phyloP scores from a whole-genome alignment of 1,140 invertebrate species.

The Chlorops oryzae region DNA sequence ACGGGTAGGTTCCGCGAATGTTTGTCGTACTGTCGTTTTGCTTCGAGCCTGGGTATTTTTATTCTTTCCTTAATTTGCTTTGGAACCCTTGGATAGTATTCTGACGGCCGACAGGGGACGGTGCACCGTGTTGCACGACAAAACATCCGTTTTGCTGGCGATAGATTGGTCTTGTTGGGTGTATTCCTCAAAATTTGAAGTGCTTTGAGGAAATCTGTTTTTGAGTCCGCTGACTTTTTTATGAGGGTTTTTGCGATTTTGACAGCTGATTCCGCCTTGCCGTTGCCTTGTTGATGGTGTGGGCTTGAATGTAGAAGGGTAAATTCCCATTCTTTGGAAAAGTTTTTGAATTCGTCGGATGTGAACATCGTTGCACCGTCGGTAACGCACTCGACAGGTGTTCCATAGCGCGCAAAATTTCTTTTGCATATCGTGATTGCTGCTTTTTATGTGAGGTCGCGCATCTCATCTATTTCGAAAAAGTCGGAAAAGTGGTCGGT shows the following conservation, averaged over 20 bases:
- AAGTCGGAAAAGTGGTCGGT: too few species aligned
- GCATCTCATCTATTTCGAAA: slow-evolving; percentile 19
- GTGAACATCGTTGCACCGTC: slow-evolving; percentile 21
- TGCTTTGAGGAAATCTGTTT: slow-evolving; percentile 14
- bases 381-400: slow-evolving; percentile 21
- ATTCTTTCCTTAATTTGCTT: too few species aligned
- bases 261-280: slow-evolving; percentile 27
- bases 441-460: slow-evolving; percentile 13
- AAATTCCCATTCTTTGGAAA: slow-evolving; percentile 22
- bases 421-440: slow-evolving; percentile 23
- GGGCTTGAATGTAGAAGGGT: slow-evolving; percentile 26
- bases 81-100: too few species aligned
- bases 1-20: too few species aligned
- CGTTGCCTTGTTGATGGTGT: slow-evolving; percentile 29
- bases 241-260: slow-evolving; percentile 28
- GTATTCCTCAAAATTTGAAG: slow-evolving; percentile 14
- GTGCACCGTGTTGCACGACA: too few species aligned
- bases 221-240: slow-evolving; percentile 21
- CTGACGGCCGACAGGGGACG: too few species aligned
- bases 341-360: slow-evolving; percentile 19
- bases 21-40: too few species aligned
- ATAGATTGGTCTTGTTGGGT: slow-evolving; percentile 13
- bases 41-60: too few species aligned
- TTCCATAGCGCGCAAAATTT: slow-evolving; percentile 25
- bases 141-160: too few species aligned